These are phyloP conservation scores for Mactromeris polynyma DNA, from an alignment of 2,888 invertebrate genomes.

Conservation along the genomic window DNA sequence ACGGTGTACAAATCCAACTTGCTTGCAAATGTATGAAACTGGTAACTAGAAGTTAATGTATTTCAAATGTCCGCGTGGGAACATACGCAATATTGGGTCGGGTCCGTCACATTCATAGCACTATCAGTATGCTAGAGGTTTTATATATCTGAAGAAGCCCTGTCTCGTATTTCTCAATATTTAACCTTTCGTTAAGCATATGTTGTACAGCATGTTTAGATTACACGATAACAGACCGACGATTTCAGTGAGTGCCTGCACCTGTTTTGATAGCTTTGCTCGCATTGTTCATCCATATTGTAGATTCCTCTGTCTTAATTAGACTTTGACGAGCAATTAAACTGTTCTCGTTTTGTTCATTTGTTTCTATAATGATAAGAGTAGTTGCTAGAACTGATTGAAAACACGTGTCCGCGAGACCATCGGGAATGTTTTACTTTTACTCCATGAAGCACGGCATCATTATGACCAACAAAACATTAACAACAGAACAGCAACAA, in stretches of 20 bases:
- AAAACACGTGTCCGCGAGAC: neutral
- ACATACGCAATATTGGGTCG: too few relatives aligned
- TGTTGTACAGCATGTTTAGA: neutral
- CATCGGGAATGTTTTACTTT: too few relatives aligned
- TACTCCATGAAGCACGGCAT: too few relatives aligned
- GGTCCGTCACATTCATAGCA: too few relatives aligned
- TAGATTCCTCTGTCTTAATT: neutral
- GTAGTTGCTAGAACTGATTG: conserved; percentile 4
- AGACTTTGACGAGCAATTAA: neutral
- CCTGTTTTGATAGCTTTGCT: neutral
- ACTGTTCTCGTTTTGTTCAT: neutral
- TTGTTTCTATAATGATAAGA: neutral
- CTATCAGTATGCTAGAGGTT: too few relatives aligned
- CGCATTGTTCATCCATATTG: neutral
- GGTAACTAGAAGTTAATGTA: too few relatives aligned
- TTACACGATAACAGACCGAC: neutral
- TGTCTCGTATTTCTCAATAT: neutral
- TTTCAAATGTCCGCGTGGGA: too few relatives aligned
- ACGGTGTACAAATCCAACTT: too few relatives aligned
- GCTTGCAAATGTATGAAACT: too few relatives aligned
- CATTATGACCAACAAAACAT: too few relatives aligned
- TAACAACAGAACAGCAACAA: too few relatives aligned
- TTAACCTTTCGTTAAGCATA: neutral
- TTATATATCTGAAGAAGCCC: neutral
- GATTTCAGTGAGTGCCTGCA: neutral